Evolutionary conservation across 1,140 invertebrate genomes (phyloP).

Genomic region (fruit fly (Drosophila melanogaster)): Release_6_plus_ISO1_MT NT_033777.3:14224001-14224500

Average conservation of each 20-base stretch:
- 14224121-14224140: slow-evolving; percentile 31
- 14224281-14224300: background rate
- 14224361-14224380: no score
- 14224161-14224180: background rate
- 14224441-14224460: no score
- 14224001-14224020: slow-evolving; percentile 49
- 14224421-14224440: no score
- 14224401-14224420: no score
- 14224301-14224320: background rate
- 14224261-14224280: slow-evolving; percentile 14
- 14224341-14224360: no score
- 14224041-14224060: slow-evolving; percentile 19
- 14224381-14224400: no score
- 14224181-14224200: slow-evolving; percentile 3
- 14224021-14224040: slow-evolving; percentile 24
- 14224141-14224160: slow-evolving; percentile 33
- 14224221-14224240: slow-evolving; percentile 71
- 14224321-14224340: background rate
- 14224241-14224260: slow-evolving; percentile 52
- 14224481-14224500: no score
- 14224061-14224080: slow-evolving; percentile 28
- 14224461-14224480: no score
- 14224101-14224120: slow-evolving; percentile 2
- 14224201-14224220: slow-evolving; percentile 27
- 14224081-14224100: slow-evolving; percentile 5